Base-by-base conservation (phyloP, 2,888 invertebrate genomes). In the Drosophila limbata region DNA sequence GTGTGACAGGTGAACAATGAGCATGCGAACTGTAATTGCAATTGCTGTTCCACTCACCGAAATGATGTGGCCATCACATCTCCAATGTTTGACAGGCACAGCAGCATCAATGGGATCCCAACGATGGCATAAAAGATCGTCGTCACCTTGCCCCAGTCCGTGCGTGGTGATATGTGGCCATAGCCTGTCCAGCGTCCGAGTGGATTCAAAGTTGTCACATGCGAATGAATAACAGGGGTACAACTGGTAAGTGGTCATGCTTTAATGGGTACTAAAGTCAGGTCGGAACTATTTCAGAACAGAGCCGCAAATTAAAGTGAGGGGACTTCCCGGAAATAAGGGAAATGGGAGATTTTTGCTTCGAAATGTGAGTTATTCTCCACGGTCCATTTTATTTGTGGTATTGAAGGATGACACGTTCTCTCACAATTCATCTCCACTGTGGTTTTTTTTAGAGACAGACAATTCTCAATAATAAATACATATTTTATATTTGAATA, bases 81-180 rank as follows among this genome's bases (percentile, higher is more conserved):
- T 6, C 98, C 98, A 84, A 98, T 98, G 93, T 97, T 98, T 60
- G 98, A 98, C 77, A 98, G 94, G 88, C 98, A 98, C 17, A 98
- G 94, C 85, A 98, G 94, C 98, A 98, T 98, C 78, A 98, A 93
- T 0, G 98, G 98, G 81, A 98, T 98, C 50, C 97, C 98, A 77
- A 98, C 94, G 91, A 98, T 98, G 25, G 98, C 98, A 93, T 98
- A 98, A 92, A 98, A 96, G 89, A 98, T 98, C 13, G 98, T 98
- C 77, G 97, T 96, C 77, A 98, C 96, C 93, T 98, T 98, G 44
- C 98, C 98, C 91, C 96, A 96, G 88, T 96, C 95, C 0, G 98
- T 98, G 93, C 97, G 98, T 1, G 98, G 98, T 0, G 98, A 96
- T 69, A 98, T 98, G 92, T 98, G 98, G 8, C 98, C 98, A 92